Evolutionary conservation across 2,113 vertebrate species (phyloP).

Genomic region (Macrotus californicus): DNA sequence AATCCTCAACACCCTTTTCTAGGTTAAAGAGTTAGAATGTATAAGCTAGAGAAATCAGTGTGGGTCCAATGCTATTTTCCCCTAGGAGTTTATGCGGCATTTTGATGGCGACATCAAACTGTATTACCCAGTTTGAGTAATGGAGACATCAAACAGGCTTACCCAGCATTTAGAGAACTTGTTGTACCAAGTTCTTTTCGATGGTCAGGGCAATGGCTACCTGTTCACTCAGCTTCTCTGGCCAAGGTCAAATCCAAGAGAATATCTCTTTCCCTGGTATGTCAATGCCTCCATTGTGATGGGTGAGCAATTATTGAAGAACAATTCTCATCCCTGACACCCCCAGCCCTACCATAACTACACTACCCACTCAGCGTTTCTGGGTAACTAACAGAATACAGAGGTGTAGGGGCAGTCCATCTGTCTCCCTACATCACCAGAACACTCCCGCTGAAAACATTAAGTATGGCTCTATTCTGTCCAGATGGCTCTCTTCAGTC

Average conservation of each 20-base stretch:
- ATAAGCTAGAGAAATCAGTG: not conserved
- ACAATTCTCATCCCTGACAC: conserved; percentile 7
- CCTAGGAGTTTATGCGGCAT: not conserved
- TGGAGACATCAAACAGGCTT: too few relatives aligned
- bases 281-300: conserved; percentile 2
- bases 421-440: conserved; percentile 9
- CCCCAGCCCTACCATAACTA: not conserved
- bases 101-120: not conserved
- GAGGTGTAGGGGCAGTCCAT: not conserved
- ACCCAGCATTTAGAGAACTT: not conserved
- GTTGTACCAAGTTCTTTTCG: not conserved
- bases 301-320: conserved; percentile 11
- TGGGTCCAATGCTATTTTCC: not conserved
- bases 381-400: not conserved
- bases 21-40: conserved; percentile 10
- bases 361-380: not conserved
- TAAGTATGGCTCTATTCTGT: not conserved
- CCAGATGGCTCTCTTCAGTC: conserved; percentile 33
- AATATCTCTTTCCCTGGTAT: not conserved
- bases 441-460: conserved; percentile 13
- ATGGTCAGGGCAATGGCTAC: conserved; percentile 26
- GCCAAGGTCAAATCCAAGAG: conserved; percentile 20
- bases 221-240: not conserved
- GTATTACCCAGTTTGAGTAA: too few relatives aligned
- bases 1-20: not conserved